Evolutionary conservation across 2,888 invertebrate genomes (phyloP).

Genomic region (Melieria omissa): DNA sequence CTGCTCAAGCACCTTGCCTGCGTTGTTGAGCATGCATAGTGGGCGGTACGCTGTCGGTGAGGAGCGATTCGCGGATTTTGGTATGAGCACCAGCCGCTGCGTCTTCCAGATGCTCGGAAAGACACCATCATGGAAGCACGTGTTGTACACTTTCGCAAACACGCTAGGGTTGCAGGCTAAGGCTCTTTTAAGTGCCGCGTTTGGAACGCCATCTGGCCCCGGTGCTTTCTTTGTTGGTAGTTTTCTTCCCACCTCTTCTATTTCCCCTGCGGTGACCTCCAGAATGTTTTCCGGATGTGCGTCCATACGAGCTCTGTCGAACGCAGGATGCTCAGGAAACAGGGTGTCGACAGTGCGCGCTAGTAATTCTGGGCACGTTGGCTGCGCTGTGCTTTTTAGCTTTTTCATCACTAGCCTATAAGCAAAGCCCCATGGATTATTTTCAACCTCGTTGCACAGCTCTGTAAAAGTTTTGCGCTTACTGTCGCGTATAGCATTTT

Average conservation of each 20-base stretch:
- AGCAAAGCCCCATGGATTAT: neutral
- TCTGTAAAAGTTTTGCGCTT: neutral
- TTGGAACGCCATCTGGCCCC: neutral
- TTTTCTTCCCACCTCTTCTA: neutral
- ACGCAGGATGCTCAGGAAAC: neutral
- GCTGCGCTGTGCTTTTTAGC: neutral
- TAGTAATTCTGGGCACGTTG: neutral
- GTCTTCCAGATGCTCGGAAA: conserved; percentile 4
- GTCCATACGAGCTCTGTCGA: neutral
- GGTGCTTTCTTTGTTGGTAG: neutral
- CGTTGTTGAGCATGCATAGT: neutral
- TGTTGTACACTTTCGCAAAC: too few species aligned
- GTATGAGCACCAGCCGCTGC: neutral
- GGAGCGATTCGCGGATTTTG: neutral
- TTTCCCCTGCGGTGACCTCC: neutral
- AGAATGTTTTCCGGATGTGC: neutral
- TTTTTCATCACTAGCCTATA: neutral
- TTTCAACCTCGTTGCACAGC: neutral
- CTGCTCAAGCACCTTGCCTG: neutral
- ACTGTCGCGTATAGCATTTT: neutral
- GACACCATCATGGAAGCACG: neutral
- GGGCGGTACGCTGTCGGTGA: too few species aligned
- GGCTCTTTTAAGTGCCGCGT: neutral
- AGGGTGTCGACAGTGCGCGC: neutral
- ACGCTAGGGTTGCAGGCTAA: too few species aligned